Evolutionary conservation across 2,797 vertebrate genomes (phyloP).

Genomic region (Coccyzus lansbergi): DNA sequence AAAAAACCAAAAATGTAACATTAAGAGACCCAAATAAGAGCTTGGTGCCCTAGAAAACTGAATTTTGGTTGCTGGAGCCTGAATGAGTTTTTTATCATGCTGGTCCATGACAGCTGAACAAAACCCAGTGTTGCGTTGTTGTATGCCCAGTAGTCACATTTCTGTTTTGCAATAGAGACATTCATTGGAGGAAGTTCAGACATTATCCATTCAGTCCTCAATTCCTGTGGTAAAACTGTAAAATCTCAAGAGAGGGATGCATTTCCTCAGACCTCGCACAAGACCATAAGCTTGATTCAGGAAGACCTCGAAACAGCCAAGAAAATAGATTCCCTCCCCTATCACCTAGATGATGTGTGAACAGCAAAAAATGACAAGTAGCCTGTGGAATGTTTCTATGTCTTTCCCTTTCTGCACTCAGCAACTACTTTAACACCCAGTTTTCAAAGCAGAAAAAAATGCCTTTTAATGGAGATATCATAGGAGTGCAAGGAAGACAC

Average conservation of each 20-base stretch:
- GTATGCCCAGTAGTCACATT: background rate
- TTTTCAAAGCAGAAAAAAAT: background rate
- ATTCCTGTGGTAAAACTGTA: background rate
- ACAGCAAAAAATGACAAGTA: background rate
- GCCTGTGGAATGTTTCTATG: background rate
- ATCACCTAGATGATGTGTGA: rapidly evolving
- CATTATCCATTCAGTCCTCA: background rate
- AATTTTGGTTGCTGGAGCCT: background rate
- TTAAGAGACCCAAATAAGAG: background rate
- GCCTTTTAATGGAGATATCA: background rate
- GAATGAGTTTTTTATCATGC: background rate
- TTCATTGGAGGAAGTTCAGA: background rate
- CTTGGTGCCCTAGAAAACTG: background rate
- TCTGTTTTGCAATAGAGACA: background rate
- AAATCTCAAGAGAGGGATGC: background rate
- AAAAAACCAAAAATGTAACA: background rate
- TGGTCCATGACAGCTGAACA: background rate
- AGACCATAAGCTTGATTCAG: background rate
- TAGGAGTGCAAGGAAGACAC: background rate
- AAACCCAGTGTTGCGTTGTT: background rate
- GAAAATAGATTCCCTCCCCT: background rate
- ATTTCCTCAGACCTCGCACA: background rate
- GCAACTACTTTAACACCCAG: background rate
- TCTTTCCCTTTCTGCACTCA: background rate
- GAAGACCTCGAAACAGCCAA: background rate